phyloP scores from a whole-genome alignment of 2,113 vertebrate species.

The Opisthocomus hoazin region DNA sequence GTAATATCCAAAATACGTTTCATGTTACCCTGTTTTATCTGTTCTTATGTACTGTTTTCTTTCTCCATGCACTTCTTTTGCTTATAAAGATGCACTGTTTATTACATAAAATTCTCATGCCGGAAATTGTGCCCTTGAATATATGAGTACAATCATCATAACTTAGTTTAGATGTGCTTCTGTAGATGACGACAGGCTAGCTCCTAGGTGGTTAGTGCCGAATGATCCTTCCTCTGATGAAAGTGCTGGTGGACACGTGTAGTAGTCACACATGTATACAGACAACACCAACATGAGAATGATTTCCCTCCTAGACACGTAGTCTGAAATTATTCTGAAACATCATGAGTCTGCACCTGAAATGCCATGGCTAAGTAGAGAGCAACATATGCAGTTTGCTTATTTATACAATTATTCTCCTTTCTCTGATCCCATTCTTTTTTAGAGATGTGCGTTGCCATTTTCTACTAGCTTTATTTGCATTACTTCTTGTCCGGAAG shows the following conservation, averaged over 20 bases:
- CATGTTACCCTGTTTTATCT: not conserved
- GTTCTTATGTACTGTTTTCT: not conserved
- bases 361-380: not conserved
- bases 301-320: not conserved
- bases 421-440: not conserved
- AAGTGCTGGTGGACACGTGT: not conserved
- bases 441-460: not conserved
- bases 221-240: not conserved
- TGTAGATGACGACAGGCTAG: not conserved
- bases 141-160: not conserved
- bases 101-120: not conserved
- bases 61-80: not conserved
- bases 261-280: not conserved
- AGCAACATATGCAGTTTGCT: not conserved
- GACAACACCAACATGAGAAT: not conserved
- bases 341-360: not conserved
- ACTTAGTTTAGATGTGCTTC: not conserved
- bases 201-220: not conserved
- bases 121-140: not conserved
- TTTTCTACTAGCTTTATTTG: not conserved
- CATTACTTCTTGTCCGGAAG: not conserved
- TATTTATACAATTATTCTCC: not conserved
- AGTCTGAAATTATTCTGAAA: not conserved
- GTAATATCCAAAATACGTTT: not conserved
- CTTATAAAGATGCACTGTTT: not conserved